phyloP scores from a whole-genome alignment of 2,797 vertebrate genomes.

The Taeniopygia guttata region DNA sequence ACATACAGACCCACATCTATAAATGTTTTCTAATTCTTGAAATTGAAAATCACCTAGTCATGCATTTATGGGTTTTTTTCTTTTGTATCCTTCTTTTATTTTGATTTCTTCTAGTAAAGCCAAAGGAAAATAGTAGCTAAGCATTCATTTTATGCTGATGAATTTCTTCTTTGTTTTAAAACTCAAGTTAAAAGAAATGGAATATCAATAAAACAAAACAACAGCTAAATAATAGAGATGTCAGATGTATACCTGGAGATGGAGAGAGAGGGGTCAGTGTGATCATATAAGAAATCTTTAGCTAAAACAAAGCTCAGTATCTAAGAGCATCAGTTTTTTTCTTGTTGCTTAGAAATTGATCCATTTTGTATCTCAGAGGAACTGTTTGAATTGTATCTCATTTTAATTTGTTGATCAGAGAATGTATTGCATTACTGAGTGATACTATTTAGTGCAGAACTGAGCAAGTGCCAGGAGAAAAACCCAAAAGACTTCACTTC shows the following conservation, averaged over 20 bases:
- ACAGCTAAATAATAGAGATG: background rate
- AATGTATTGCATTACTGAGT: background rate
- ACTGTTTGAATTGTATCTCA: background rate
- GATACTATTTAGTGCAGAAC: background rate
- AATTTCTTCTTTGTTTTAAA: conserved; percentile 27
- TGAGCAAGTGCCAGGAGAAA: background rate
- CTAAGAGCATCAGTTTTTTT: background rate
- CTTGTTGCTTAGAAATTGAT: background rate
- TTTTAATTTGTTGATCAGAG: conserved; percentile 1
- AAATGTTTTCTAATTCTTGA: background rate
- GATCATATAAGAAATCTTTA: background rate
- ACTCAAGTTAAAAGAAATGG: background rate
- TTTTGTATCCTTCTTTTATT: background rate
- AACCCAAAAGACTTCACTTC: background rate
- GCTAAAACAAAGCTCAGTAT: background rate
- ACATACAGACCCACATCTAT: background rate
- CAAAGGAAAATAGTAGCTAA: background rate
- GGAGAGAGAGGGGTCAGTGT: background rate
- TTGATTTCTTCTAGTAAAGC: background rate
- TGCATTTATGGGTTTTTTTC: background rate
- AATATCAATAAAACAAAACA: background rate
- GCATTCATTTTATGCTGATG: background rate
- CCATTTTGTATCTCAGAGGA: background rate
- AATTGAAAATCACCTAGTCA: background rate
- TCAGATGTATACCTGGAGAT: background rate